Evolutionary conservation across 2,797 vertebrate species (phyloP).

Genomic region (Urosaurus nigricauda): DNA sequence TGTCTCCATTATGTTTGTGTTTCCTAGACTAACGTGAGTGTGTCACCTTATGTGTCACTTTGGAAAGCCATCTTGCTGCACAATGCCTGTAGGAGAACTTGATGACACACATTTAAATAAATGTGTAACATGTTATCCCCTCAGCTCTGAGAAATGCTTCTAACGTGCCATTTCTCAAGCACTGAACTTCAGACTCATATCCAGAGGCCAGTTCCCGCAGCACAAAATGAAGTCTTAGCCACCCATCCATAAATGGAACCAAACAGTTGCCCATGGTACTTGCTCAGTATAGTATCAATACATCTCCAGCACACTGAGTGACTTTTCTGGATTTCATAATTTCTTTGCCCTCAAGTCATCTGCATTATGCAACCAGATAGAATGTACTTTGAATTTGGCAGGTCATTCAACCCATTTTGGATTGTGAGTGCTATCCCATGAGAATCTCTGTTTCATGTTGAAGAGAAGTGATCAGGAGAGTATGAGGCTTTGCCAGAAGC

Average conservation of each 20-base stretch:
- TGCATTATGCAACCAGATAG: no score
- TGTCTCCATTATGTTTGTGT: no score
- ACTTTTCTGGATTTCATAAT: neutral
- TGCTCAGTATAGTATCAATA: neutral
- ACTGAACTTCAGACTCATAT: neutral
- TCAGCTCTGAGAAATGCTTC: neutral
- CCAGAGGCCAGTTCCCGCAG: neutral
- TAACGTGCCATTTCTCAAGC: neutral
- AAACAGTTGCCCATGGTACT: neutral
- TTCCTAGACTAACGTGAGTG: no score
- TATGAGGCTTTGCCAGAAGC: neutral
- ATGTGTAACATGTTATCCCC: neutral
- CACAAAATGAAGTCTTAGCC: neutral
- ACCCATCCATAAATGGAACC: neutral
- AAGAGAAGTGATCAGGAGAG: neutral
- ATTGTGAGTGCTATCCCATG: neutral
- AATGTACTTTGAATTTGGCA: neutral
- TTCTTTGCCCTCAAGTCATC: neutral
- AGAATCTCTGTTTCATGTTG: neutral
- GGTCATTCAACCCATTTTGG: neutral
- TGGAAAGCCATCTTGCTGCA: slow-evolving; percentile 13
- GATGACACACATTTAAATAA: neutral
- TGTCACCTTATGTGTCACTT: neutral
- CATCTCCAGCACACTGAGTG: neutral
- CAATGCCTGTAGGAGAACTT: neutral